These are phyloP conservation scores for Heliconius melpomene DNA, from an alignment of 1,140 invertebrate genomes.

Conservation along the genomic window DNA sequence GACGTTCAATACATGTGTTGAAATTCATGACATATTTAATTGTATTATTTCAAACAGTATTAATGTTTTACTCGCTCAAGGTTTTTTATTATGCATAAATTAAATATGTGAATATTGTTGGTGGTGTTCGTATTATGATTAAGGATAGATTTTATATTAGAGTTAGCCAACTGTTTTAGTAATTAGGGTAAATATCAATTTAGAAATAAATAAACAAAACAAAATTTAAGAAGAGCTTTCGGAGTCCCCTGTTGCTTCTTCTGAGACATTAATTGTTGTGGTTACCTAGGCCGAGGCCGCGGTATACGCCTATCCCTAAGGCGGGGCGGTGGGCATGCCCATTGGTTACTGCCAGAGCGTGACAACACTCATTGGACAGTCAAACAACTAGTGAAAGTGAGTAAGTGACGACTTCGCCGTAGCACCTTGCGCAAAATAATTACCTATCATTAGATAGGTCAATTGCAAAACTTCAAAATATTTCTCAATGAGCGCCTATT, in stretches of 20 bases:
- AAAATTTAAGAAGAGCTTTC: background rate
- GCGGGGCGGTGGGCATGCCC: slow-evolving; percentile 66
- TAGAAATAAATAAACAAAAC: background rate
- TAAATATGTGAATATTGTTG: background rate
- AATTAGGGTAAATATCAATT: no score
- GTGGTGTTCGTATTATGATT: background rate
- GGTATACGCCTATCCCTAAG: slow-evolving; percentile 68
- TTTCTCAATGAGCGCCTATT: slow-evolving; percentile 38
- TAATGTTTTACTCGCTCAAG: background rate
- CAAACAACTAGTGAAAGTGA: slow-evolving; percentile 72
- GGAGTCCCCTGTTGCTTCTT: background rate
- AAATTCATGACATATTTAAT: slow-evolving; percentile 12
- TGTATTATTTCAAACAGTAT: background rate
- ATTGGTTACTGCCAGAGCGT: slow-evolving; percentile 76
- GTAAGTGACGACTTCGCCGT: slow-evolving; percentile 65
- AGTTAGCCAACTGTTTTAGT: no score
- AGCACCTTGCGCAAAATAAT: slow-evolving; percentile 69
- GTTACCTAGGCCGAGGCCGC: slow-evolving; percentile 57
- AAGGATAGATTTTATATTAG: no score
- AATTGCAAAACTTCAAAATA: slow-evolving; percentile 36
- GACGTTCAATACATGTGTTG: slow-evolving; percentile 27
- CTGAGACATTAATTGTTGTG: slow-evolving; percentile 45
- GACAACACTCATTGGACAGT: slow-evolving; percentile 77
- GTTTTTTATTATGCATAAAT: background rate
- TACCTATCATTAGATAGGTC: slow-evolving; percentile 57